phyloP scores from a whole-genome alignment of 2,113 vertebrate genomes.

The Trinectes maculatus region DNA sequence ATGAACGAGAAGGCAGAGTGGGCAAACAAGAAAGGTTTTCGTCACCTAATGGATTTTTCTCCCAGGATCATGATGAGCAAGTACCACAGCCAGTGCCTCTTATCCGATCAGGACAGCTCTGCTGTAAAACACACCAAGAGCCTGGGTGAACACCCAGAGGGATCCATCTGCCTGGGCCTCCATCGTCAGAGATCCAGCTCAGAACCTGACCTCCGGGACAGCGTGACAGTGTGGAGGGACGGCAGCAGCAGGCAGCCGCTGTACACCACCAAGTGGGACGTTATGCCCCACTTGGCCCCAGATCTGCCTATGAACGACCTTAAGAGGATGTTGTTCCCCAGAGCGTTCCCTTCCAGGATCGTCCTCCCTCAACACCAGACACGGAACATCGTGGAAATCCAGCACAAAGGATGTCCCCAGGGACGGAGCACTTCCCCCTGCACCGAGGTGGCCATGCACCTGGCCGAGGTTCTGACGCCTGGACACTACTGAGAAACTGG shows the following conservation, averaged over 20 bases:
- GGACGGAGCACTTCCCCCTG: conserved; percentile 56
- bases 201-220: conserved; percentile 54
- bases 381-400: conserved; percentile 53
- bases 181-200: conserved; percentile 16
- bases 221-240: conserved; percentile 43
- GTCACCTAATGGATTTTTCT: conserved; percentile 19
- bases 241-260: background rate
- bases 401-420: conserved; percentile 25
- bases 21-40: conserved; percentile 63
- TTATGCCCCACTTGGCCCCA: conserved; percentile 24
- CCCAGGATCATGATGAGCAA: conserved; percentile 15
- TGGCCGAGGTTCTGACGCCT: conserved; percentile 66
- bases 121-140: conserved; percentile 1
- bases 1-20: conserved; percentile 52
- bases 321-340: conserved; percentile 70
- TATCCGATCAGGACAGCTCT: background rate
- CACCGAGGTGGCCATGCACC: conserved; percentile 79
- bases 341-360: conserved; percentile 64
- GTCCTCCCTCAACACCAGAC: conserved; percentile 38
- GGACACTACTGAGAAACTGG: conserved; percentile 62
- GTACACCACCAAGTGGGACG: conserved; percentile 61
- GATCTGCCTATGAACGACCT: conserved; percentile 65
- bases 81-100: conserved; percentile 54
- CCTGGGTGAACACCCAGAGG: background rate
- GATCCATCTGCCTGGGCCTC: conserved; percentile 40